Percentiles rank a stretch among this genome's conserved stretches.
Conservation (phyloP, 1,140 invertebrate genomes). For the Pseudobourletiella spinata region DNA sequence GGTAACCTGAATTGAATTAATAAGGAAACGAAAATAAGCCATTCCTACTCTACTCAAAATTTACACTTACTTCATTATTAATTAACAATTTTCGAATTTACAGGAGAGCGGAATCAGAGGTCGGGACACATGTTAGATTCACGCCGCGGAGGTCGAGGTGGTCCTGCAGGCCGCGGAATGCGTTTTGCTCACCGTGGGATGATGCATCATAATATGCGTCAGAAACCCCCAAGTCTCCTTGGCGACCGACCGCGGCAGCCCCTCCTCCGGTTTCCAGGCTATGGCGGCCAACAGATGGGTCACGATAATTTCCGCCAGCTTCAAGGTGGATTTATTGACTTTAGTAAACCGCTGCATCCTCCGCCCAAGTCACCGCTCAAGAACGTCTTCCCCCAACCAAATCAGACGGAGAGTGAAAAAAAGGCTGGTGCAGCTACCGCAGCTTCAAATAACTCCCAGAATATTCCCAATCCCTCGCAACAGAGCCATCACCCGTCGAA, state of each 20-base stretch:
- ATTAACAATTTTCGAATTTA: background rate
- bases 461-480: no score
- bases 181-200: background rate
- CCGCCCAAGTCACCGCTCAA: background rate
- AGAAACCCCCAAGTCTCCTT: background rate
- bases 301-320: background rate
- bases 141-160: background rate
- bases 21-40: no score
- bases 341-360: constrained; percentile 14
- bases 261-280: background rate
- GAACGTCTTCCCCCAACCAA: no score
- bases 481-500: no score
- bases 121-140: background rate
- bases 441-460: no score
- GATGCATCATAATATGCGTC: background rate
- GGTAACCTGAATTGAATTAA: constrained; percentile 15
- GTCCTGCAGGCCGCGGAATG: background rate
- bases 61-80: background rate
- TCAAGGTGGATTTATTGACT: constrained; percentile 17
- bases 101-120: constrained; percentile 3
- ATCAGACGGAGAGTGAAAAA: no score
- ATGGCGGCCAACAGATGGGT: background rate
- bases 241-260: background rate
- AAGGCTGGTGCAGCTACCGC: no score
- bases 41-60: no score